These are phyloP conservation scores for Formicarius rufipectus DNA, from an alignment of 2,113 vertebrate genomes.

Conservation along the genomic window DNA sequence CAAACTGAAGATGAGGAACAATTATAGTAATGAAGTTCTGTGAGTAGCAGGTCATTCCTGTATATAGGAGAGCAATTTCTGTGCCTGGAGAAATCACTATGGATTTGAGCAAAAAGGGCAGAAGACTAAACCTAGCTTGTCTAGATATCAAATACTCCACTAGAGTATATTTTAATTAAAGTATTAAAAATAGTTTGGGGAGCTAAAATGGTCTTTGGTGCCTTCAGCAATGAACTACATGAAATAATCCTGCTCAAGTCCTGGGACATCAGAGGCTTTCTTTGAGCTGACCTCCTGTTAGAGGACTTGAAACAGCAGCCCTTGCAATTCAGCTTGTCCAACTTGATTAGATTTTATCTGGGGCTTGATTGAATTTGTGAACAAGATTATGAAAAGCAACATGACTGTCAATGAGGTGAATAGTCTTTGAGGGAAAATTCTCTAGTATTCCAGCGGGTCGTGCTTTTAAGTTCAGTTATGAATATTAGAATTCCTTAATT, in stretches of 20 bases:
- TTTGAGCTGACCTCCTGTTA: not conserved
- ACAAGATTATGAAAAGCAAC: slow-evolving; percentile 36
- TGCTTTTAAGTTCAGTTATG: slow-evolving; percentile 7
- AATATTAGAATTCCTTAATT: slow-evolving; percentile 7
- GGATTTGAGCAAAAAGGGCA: not conserved
- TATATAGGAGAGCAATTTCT: not conserved
- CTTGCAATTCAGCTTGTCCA: slow-evolving; percentile 9
- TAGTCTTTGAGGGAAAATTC: not conserved
- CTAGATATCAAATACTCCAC: not conserved
- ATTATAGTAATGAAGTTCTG: not conserved
- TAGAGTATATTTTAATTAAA: no score
- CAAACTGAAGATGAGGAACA: not conserved
- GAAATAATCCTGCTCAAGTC: not conserved
- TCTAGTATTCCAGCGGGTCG: not conserved
- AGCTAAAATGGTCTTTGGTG: not conserved
- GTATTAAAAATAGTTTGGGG: not conserved
- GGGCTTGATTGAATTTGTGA: slow-evolving; percentile 44
- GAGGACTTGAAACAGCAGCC: slow-evolving; percentile 8
- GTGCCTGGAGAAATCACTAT: not conserved
- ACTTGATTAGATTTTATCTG: slow-evolving; percentile 53
- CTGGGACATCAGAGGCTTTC: slow-evolving; percentile 10
- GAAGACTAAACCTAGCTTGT: not conserved
- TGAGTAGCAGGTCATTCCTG: not conserved
- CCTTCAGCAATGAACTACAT: not conserved
- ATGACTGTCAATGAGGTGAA: slow-evolving; percentile 18